A percentile compares a stretch with the other conserved stretches of the same genome.
Conservation (phyloP, 2,888 invertebrate species). For the Stenichneumon culpator region DNA sequence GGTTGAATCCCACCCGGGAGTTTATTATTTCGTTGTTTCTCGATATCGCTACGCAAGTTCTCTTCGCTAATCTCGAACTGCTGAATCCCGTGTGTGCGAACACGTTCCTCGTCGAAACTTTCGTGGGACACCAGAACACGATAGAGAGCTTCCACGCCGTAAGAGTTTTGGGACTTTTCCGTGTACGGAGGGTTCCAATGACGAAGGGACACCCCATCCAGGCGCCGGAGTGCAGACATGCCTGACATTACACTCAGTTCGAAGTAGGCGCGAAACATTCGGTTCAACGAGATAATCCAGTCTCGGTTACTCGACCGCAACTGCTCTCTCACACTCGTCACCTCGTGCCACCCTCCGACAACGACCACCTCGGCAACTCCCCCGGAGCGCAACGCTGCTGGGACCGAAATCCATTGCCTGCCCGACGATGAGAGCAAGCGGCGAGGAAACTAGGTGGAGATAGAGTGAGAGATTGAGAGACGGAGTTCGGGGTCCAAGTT, state of each 20-base stretch:
- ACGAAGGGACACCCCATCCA: neutral
- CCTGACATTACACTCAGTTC: conserved; percentile 8
- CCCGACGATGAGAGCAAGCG: conserved; percentile 55
- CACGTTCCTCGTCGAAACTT: neutral
- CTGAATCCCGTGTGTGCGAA: neutral
- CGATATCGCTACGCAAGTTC: neutral
- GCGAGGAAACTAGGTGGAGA: conserved; percentile 32
- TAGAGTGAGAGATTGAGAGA: conserved; percentile 16
- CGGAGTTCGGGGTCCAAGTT: conserved; percentile 68
- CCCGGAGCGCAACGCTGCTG: conserved; percentile 17
- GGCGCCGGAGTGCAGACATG: neutral
- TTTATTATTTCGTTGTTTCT: neutral
- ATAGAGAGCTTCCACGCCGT: neutral
- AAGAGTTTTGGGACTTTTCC: neutral
- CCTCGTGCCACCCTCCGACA: conserved; percentile 26
- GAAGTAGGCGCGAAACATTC: conserved; percentile 15
- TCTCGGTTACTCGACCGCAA: conserved; percentile 44
- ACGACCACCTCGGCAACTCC: conserved; percentile 19
- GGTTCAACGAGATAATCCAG: conserved; percentile 38
- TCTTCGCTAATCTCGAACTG: neutral
- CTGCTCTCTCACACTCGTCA: conserved; percentile 33
- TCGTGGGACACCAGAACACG: neutral
- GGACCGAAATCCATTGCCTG: conserved; percentile 55
- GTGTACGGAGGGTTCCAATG: neutral
- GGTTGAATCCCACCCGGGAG: neutral